A percentile compares a stretch with the other conserved stretches of the same genome.
phyloP scores from a whole-genome alignment of 2,113 vertebrate species.

The Leucoraja erinaceus region DNA sequence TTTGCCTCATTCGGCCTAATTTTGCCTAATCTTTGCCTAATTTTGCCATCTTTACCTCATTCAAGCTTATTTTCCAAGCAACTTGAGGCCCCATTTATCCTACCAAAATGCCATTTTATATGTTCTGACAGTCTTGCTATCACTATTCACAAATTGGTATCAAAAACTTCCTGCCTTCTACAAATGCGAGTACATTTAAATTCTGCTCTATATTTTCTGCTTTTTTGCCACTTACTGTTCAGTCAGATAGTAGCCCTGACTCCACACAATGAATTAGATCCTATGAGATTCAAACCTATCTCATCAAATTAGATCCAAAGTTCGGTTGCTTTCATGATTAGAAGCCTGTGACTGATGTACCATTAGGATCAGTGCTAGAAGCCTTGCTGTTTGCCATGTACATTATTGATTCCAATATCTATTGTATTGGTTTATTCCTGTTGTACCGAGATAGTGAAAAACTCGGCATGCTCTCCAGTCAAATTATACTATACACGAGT shows the following conservation, averaged over 20 bases:
- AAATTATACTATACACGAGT: no score
- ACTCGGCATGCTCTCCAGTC: no score
- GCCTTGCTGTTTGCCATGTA: no score
- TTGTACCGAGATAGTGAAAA: no score
- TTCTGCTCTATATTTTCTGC: not conserved
- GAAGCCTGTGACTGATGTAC: no score
- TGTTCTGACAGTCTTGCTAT: not conserved
- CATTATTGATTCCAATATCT: no score
- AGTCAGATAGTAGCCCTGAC: not conserved
- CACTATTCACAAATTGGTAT: not conserved
- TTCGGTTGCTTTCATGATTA: no score
- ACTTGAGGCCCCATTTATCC: not conserved
- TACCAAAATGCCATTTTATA: not conserved
- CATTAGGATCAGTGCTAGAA: no score
- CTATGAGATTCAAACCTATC: no score
- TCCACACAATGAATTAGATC: not conserved
- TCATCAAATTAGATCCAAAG: no score
- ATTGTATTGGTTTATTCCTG: no score
- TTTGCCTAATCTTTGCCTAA: not conserved
- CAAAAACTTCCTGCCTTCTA: not conserved
- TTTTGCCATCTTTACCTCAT: not conserved
- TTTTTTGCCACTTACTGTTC: not conserved
- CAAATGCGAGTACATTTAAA: not conserved
- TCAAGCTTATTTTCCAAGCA: not conserved
- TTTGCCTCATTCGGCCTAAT: no score